Base-by-base conservation (phyloP, 2,888 invertebrate species). In the Hoplodrina blanda region DNA sequence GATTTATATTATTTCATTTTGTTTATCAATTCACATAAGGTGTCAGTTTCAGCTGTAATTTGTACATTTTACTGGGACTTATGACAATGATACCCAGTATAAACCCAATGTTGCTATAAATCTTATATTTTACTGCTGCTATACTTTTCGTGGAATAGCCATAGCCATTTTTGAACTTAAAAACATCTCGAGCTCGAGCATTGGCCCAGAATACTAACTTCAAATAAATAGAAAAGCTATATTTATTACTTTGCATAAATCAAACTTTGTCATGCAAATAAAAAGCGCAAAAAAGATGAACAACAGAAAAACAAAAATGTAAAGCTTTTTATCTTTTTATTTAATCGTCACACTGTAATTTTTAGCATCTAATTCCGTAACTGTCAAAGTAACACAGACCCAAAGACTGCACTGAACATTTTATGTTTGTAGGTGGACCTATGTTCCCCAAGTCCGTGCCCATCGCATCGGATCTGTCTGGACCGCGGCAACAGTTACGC, bases 401-500 rank as follows among this genome's bases (percentile, higher is more conserved):
- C 33, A 33, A 33, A 25, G 25, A 25, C 1, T 25, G 25, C 25
- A 25, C 41, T 10, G 41, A 17, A 46, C 46, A 17, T 46, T 46
- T 17, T 10, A 46, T 6, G 15, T 57, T 17, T 86, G 4, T 92
- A 97, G 97, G 97, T 97, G 92, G 97, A 97, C 91, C 93, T 97
- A 78, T 97, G 97, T 88, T 96, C 97, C 78, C 97, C 97, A 71
- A 97, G 97, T 89, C 97, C 97, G 11, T 98, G 98, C 89, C 96
- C 97, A 37, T 95, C 96, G 83, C 97, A 96, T 80, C 97, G 97
- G 75, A 96, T 96, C 88, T 98, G 98, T 92, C 96, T 97, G 86
- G 98, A 98, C 93, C 97, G 96, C 88, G 98, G 98, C 80, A 97
- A 97, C 93, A 97, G 96, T 91, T 97, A 97, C 91, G 96, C 97